phyloP scores from a whole-genome alignment of 2,888 invertebrate genomes.

The Romanomermis culicivorax region DNA sequence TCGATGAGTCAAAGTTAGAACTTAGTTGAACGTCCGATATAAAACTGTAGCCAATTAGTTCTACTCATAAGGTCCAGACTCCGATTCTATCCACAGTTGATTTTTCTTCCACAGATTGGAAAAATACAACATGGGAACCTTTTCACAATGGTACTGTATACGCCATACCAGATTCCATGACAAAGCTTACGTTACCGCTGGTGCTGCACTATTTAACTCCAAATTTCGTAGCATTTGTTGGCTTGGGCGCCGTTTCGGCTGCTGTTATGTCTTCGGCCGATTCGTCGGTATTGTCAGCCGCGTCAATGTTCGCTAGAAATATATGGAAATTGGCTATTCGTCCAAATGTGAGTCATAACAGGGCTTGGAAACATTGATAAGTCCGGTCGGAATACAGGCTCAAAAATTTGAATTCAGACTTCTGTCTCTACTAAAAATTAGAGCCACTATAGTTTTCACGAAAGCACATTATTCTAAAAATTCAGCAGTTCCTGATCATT shows the following conservation, averaged over 20 bases:
- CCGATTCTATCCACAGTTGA: no score
- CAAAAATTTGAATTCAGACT: no score
- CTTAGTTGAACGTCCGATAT: no score
- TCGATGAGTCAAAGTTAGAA: no score
- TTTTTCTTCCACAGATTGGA: constrained; percentile 52
- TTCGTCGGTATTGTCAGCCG: constrained; percentile 87
- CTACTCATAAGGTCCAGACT: no score
- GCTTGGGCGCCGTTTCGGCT: constrained; percentile 89
- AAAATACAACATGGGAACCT: constrained; percentile 51
- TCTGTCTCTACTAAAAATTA: no score
- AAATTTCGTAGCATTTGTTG: constrained; percentile 83
- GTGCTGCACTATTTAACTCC: constrained; percentile 90
- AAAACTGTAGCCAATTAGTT: no score
- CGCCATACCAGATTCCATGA: constrained; percentile 37
- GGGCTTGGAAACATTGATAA: background rate
- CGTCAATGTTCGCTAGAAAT: constrained; percentile 96
- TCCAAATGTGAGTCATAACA: constrained; percentile 54
- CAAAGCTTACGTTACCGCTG: constrained; percentile 85
- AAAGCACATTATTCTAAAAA: no score
- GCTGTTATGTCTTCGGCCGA: constrained; percentile 99
- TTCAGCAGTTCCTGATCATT: no score
- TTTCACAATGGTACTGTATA: constrained; percentile 24
- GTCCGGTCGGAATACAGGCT: background rate
- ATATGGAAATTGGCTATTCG: constrained; percentile 91
- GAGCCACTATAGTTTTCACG: no score